Conservation (phyloP, 2,797 vertebrate genomes). For the Xerus rutilus region DNA sequence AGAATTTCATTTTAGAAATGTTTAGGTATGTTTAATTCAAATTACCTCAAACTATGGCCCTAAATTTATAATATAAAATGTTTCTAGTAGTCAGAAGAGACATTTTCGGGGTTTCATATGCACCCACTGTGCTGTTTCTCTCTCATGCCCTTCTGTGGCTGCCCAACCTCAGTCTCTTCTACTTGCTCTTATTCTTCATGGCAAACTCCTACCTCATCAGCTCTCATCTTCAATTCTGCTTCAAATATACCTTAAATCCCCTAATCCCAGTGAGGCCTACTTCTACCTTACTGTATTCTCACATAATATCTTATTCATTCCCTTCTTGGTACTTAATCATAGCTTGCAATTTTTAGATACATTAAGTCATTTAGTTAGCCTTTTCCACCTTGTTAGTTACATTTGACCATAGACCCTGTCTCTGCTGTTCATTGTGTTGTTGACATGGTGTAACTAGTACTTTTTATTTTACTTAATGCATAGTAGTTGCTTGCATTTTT, state of each 20-base stretch:
- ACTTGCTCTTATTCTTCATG: neutral
- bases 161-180: neutral
- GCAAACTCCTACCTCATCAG: neutral
- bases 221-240: neutral
- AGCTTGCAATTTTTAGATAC: neutral
- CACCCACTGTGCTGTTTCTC: neutral
- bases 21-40: neutral
- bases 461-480: neutral
- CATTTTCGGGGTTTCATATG: neutral
- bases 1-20: neutral
- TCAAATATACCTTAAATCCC: neutral
- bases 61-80: neutral
- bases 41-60: neutral
- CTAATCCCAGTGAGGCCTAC: neutral
- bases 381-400: neutral
- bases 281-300: neutral
- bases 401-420: neutral
- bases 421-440: neutral
- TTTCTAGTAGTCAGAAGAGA: neutral
- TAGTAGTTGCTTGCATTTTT: neutral
- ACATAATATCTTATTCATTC: neutral
- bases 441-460: neutral
- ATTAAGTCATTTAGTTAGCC: neutral
- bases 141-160: neutral
- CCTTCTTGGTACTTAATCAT: neutral